Evolutionary conservation across 2,888 invertebrate genomes (phyloP).

Genomic region (Laothoe populi): DNA sequence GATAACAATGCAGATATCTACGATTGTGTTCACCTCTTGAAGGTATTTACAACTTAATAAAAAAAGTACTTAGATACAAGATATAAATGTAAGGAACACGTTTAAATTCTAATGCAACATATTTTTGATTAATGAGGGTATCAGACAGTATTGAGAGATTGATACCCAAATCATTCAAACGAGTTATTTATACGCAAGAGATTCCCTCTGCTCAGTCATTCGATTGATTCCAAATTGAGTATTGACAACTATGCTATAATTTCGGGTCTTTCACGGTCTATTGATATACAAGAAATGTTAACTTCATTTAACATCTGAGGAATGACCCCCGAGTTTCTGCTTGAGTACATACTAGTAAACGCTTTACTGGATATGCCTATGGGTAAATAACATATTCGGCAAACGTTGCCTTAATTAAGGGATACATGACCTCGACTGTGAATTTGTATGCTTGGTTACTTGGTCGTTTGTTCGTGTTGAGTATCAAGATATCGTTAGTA

Average conservation of each 20-base stretch:
- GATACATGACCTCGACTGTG: background rate
- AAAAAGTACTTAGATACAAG: too few relatives aligned
- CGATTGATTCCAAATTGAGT: background rate
- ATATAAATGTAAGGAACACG: too few relatives aligned
- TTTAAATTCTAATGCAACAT: too few relatives aligned
- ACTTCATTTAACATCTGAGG: constrained; percentile 14
- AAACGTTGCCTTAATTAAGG: background rate
- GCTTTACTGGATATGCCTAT: background rate
- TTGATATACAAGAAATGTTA: background rate
- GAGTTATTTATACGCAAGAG: background rate
- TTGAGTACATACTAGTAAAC: background rate
- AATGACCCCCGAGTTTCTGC: background rate
- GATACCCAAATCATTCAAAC: background rate
- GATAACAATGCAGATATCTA: too few relatives aligned
- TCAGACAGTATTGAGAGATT: background rate
- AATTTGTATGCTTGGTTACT: background rate
- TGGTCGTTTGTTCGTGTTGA: background rate
- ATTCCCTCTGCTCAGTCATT: background rate
- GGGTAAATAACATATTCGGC: too few relatives aligned
- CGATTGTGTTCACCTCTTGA: too few relatives aligned
- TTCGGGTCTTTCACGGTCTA: background rate
- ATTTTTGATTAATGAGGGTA: too few relatives aligned
- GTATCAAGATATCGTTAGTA: too few relatives aligned
- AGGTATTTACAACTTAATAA: too few relatives aligned
- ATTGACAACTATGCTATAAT: background rate